Conservation (phyloP, 2,888 invertebrate genomes). For the Drosophila rellima region DNA sequence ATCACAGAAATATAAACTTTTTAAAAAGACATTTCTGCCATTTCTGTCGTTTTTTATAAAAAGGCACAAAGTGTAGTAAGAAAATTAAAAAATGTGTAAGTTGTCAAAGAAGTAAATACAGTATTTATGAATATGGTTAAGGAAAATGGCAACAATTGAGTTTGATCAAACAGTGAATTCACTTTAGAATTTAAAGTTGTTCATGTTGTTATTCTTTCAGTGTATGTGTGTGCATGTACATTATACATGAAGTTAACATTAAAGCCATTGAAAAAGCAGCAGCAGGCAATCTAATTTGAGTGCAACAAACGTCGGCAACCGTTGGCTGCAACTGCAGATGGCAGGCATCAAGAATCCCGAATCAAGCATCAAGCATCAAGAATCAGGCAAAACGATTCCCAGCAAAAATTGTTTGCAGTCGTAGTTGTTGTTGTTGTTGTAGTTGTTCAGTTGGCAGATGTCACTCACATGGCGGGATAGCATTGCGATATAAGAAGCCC, state of each 20-base stretch:
- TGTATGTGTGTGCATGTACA: neutral
- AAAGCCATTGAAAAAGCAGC: conserved; percentile 20
- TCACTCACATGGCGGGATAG: conserved; percentile 37
- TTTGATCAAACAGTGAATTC: no score
- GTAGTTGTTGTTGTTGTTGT: conserved; percentile 24
- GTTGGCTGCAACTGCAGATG: conserved; percentile 45
- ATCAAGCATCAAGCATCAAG: conserved; percentile 20
- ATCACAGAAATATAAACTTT: no score
- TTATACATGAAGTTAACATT: conserved; percentile 13
- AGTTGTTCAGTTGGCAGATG: conserved; percentile 24
- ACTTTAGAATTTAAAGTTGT: no score
- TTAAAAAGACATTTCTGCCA: no score
- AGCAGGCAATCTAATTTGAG: conserved; percentile 68
- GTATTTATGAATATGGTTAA: no score
- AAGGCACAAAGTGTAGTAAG: no score
- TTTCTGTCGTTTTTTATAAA: no score
- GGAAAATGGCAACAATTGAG: no score
- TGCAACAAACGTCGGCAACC: conserved; percentile 28
- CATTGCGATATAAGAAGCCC: conserved; percentile 43
- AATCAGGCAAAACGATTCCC: conserved; percentile 32
- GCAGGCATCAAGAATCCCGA: conserved; percentile 43
- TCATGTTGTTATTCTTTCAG: no score
- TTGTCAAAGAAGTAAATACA: no score
- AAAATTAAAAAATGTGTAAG: no score
- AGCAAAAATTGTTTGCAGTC: conserved; percentile 13